These are phyloP conservation scores for Neotragus moschatus DNA, from an alignment of 2,113 vertebrate genomes.

Conservation along the genomic window DNA sequence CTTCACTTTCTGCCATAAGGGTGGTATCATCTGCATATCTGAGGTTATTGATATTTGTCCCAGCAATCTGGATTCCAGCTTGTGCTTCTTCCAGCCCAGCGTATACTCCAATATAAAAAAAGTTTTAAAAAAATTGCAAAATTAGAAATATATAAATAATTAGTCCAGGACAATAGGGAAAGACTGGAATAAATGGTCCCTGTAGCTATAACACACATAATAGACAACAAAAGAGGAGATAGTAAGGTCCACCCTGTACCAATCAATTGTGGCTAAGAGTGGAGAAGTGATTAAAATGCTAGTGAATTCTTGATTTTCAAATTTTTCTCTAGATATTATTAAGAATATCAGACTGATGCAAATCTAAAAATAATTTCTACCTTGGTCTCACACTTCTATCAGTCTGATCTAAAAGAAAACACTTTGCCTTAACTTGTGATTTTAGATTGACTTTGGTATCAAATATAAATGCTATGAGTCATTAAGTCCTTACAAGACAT, in stretches of 20 bases:
- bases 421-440: constrained; percentile 30
- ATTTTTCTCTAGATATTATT: neutral
- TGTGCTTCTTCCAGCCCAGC: too few species aligned
- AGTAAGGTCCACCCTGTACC: neutral
- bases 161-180: neutral
- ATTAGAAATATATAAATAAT: neutral
- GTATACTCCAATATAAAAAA: neutral
- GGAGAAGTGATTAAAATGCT: neutral
- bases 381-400: neutral
- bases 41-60: too few species aligned
- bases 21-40: too few species aligned
- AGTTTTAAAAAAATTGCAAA: neutral
- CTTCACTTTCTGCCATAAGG: too few species aligned
- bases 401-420: neutral
- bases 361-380: constrained; percentile 22
- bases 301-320: neutral
- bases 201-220: neutral
- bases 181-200: neutral
- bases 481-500: constrained; percentile 58
- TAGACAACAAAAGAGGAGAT: neutral
- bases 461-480: constrained; percentile 47
- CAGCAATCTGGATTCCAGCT: too few species aligned
- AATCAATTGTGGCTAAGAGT: neutral
- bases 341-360: neutral
- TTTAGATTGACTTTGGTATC: constrained; percentile 49